These are phyloP conservation scores for Rhynchomys soricoides DNA, from an alignment of 2,113 vertebrate genomes.

Conservation along the genomic window DNA sequence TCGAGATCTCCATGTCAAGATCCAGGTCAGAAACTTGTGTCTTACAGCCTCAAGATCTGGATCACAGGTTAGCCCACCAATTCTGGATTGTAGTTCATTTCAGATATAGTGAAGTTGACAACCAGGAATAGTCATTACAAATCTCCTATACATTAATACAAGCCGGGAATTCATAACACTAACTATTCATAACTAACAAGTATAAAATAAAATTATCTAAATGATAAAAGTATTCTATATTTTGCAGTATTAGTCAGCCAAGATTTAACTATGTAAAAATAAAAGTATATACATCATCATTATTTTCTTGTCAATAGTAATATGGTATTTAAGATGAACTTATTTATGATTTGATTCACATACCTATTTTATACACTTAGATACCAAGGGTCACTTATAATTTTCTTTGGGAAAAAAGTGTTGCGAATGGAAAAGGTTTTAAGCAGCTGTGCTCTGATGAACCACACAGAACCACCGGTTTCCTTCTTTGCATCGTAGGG, in stretches of 20 bases:
- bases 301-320: not conserved
- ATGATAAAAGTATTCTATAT: not conserved
- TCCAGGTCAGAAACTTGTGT: too few relatives aligned
- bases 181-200: not conserved
- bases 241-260: not conserved
- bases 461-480: not conserved
- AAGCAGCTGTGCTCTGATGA: not conserved
- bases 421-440: too few relatives aligned
- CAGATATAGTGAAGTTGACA: too few relatives aligned
- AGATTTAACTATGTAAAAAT: not conserved
- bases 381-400: not conserved
- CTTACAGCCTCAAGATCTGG: too few relatives aligned
- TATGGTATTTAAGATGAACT: not conserved
- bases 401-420: too few relatives aligned
- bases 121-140: too few relatives aligned
- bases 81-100: too few relatives aligned
- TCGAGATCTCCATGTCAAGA: too few relatives aligned
- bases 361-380: not conserved
- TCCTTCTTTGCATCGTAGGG: not conserved
- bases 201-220: not conserved
- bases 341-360: not conserved
- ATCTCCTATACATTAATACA: not conserved
- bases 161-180: not conserved
- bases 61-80: too few relatives aligned
- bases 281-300: not conserved